A percentile compares a stretch with the other conserved stretches of the same genome.
phyloP scores from a whole-genome alignment of 35 echinoderm and acorn worm species.

The Apostichopus parvimensis region DNA sequence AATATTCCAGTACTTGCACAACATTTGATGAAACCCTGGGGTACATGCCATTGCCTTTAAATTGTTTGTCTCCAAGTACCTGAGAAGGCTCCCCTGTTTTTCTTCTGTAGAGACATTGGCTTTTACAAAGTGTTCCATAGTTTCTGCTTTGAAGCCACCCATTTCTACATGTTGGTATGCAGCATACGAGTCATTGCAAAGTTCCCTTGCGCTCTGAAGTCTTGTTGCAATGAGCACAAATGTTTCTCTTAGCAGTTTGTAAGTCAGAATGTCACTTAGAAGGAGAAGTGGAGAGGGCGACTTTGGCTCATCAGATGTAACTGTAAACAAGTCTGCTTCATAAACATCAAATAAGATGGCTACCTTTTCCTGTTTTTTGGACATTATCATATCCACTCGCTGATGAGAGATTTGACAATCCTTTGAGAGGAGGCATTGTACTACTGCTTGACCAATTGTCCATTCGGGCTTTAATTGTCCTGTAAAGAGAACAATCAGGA shows the following conservation, averaged over 20 bases:
- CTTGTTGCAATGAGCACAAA: slow-evolving; percentile 31
- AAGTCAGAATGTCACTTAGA: slow-evolving; percentile 15
- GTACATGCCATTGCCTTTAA: slow-evolving; percentile 20
- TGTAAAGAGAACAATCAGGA: neutral
- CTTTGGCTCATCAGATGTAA: neutral
- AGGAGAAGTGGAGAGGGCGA: neutral
- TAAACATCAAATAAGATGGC: slow-evolving; percentile 25
- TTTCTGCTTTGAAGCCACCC: slow-evolving; percentile 6
- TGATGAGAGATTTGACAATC: slow-evolving; percentile 1
- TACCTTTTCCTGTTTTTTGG: neutral
- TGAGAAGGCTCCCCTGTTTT: slow-evolving; percentile 34
- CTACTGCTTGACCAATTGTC: slow-evolving; percentile 26
- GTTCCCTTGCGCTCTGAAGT: neutral
- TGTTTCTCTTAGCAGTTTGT: neutral
- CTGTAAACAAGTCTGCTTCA: neutral
- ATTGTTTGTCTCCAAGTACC: slow-evolving; percentile 15
- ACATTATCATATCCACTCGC: neutral
- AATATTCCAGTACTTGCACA: slow-evolving; percentile 26
- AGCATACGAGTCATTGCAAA: neutral
- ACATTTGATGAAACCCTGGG: neutral
- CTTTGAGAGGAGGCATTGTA: neutral
- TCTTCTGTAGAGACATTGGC: neutral
- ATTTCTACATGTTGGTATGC: slow-evolving; percentile 34
- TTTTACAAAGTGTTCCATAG: slow-evolving; percentile 4
- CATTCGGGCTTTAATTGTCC: slow-evolving; percentile 5